Evolutionary conservation across 1,140 invertebrate species (phyloP).

Genomic region (Philaenus spumarius): DNA sequence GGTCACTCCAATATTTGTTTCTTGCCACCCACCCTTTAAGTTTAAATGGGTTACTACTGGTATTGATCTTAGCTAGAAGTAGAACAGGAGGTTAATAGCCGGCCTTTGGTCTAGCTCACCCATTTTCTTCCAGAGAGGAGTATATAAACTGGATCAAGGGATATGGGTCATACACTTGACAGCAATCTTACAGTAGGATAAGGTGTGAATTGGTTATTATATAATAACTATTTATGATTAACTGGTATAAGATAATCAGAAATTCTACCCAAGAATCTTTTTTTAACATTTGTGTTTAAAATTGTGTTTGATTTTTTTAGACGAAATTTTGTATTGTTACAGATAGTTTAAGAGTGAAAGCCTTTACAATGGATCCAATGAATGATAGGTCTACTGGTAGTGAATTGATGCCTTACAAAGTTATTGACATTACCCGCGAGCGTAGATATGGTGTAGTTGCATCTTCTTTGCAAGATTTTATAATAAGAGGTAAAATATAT

Average conservation of each 20-base stretch:
- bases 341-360: not conserved
- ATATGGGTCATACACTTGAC: conserved; percentile 1
- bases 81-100: not conserved
- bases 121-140: not conserved
- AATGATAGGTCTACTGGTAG: not conserved
- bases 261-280: too few species aligned
- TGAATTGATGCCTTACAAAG: conserved; percentile 47
- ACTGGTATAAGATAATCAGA: not conserved
- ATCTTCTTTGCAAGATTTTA: conserved; percentile 63
- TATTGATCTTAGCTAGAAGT: conserved; percentile 1
- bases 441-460: conserved; percentile 74
- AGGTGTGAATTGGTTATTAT: not conserved
- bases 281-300: not conserved
- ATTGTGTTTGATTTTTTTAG: not conserved
- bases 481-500: conserved; percentile 45
- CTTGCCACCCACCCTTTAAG: too few species aligned
- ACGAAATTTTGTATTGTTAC: not conserved
- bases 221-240: not conserved
- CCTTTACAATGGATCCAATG: too few species aligned
- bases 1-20: too few species aligned
- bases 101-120: conserved; percentile 5
- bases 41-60: not conserved
- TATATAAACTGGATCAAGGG: conserved; percentile 2
- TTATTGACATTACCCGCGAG: conserved; percentile 63
- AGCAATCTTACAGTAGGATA: not conserved